phyloP scores from a whole-genome alignment of 2,888 invertebrate genomes.

The Drosophila niveifrons region DNA sequence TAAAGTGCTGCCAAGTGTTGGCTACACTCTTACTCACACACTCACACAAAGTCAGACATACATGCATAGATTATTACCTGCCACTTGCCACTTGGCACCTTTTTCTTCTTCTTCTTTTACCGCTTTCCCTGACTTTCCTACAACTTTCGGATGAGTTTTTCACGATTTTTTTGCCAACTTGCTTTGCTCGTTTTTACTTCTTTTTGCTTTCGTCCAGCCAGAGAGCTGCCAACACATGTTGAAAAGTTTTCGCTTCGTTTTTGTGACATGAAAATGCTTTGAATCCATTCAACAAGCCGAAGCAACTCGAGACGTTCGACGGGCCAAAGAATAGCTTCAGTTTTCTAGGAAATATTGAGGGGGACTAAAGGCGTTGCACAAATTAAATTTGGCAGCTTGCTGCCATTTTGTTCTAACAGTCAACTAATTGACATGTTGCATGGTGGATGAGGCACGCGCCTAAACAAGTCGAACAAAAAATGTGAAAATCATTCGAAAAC shows the following conservation, averaged over 20 bases:
- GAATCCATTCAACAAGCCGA: conserved; percentile 75
- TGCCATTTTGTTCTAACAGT: conserved; percentile 61
- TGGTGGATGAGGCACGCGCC: conserved; percentile 29
- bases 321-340: background rate
- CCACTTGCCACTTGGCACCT: conserved; percentile 82
- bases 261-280: conserved; percentile 78
- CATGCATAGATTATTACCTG: conserved; percentile 82
- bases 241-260: conserved; percentile 77
- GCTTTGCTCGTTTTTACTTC: conserved; percentile 12
- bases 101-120: conserved; percentile 37
- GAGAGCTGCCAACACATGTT: conserved; percentile 79
- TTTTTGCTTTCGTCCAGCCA: conserved; percentile 41
- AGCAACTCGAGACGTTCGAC: conserved; percentile 33
- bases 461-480: conserved; percentile 34
- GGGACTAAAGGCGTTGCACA: conserved; percentile 27
- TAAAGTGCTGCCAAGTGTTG: conserved; percentile 80
- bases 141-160: conserved; percentile 74
- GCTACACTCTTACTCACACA: conserved; percentile 47
- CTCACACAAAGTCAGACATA: conserved; percentile 46
- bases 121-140: conserved; percentile 16
- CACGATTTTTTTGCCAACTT: conserved; percentile 49
- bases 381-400: conserved; percentile 80
- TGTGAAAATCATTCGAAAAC: background rate
- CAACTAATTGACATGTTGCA: conserved; percentile 79
- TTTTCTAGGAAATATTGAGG: background rate